Evolutionary conservation across 2,888 invertebrate species (phyloP), one percentile per base, ranked within the genome.

Genomic region (Rugalucina vietnamica): DNA sequence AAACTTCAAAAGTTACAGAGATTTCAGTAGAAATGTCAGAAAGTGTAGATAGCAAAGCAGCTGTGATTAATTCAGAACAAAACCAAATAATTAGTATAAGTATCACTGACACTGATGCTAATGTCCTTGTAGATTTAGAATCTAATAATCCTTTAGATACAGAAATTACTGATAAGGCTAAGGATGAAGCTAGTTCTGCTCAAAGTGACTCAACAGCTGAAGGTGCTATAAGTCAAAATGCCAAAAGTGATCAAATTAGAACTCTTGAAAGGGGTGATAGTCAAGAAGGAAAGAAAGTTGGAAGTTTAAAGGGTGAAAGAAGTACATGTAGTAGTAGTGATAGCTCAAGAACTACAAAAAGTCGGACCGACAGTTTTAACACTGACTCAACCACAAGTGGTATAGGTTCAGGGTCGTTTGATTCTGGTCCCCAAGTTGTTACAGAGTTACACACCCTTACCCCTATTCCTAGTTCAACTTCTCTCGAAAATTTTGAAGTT

Each of bases 391-490:
- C 91, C 81, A 97, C 97, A 0, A 97, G 97, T 85, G 97, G 97
- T 60, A 97, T 97, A 32, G 97, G 97, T 95, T 97, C 97, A 82
- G 97, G 97, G 95, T 97, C 97, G 80, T 97, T 97, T 91, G 97
- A 97, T 94, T 97, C 97, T 0, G 96, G 92, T 37, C 89, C 87
- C 27, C 88, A 87, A 24, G 87, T 82, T 10, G 81, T 76, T 10
- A 80, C 82, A 2, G 91, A 91, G 34, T 84, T 88, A 18, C 80
- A 87, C 10, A 97, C 72, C 8, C 96, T 98, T 36, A 98, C 98
- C 95, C 98, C 98, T 0, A 98, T 98, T 93, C 97, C 98, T 29
- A 98, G 98, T 95, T 97, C 97, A 88, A 97, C 91, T 97, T 85
- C 95, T 91, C 29, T 92, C 43, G 91, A 90, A 27, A 60, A 49